Percentiles rank a stretch among this genome's conserved stretches.
phyloP scores from a whole-genome alignment of 2,888 invertebrate species.

The Plebejus melissa region DNA sequence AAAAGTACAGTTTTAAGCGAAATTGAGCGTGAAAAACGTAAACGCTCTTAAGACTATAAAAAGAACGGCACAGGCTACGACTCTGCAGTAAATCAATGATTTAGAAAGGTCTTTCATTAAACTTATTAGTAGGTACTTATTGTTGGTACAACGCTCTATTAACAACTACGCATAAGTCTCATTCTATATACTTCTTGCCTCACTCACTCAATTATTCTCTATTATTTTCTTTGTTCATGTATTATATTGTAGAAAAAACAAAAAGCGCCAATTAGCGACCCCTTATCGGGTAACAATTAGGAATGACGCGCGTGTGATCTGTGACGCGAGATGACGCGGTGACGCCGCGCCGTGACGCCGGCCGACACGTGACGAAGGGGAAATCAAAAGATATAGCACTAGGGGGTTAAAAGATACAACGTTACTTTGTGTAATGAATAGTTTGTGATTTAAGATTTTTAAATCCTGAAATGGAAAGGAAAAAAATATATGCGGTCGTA shows the following conservation, averaged over 20 bases:
- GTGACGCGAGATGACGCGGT: conserved; percentile 7
- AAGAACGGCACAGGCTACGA: too few species aligned
- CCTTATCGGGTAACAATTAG: conserved; percentile 14
- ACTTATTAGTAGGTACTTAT: too few species aligned
- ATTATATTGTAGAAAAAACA: conserved; percentile 37
- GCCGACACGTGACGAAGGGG: not conserved
- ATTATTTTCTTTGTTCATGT: not conserved
- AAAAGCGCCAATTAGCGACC: not conserved
- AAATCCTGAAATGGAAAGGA: not conserved
- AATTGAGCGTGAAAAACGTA: too few species aligned
- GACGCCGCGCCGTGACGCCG: not conserved
- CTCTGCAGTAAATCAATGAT: too few species aligned
- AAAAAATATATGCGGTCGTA: too few species aligned
- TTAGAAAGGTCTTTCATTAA: too few species aligned
- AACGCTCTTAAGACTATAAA: too few species aligned
- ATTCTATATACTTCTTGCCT: not conserved
- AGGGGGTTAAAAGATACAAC: not conserved
- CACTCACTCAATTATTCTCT: not conserved
- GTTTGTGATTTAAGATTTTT: not conserved
- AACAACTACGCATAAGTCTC: not conserved
- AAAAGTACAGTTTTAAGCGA: too few species aligned
- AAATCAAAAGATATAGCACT: not conserved
- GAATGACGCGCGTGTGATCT: conserved; percentile 11
- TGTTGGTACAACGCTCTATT: not conserved
- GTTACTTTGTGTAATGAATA: not conserved